These are phyloP conservation scores for Amblyteles armatorius DNA, from an alignment of 2,888 invertebrate species.

Conservation along the genomic window DNA sequence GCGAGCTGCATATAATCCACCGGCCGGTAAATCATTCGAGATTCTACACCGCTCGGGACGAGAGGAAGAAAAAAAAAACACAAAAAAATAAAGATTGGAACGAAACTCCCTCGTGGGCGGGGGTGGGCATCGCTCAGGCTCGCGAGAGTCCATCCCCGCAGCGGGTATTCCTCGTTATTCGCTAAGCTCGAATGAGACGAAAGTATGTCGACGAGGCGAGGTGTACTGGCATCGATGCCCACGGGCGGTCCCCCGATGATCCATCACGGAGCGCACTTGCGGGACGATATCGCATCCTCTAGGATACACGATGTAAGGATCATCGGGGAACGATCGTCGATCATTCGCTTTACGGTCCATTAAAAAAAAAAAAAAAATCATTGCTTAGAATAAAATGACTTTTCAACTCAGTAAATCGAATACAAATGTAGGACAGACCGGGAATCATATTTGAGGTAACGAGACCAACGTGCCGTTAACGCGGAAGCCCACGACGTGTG, in stretches of 20 bases:
- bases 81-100: constrained; percentile 4
- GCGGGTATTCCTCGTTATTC: constrained; percentile 56
- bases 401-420: background rate
- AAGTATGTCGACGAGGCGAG: constrained; percentile 7
- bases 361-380: too few species aligned
- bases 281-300: constrained; percentile 5
- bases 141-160: constrained; percentile 50
- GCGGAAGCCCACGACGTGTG: constrained; percentile 45
- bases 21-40: constrained; percentile 65
- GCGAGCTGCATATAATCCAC: constrained; percentile 17
- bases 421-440: background rate
- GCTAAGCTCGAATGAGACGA: constrained; percentile 38
- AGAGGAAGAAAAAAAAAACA: constrained; percentile 12
- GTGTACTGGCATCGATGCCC: background rate
- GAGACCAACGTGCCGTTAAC: constrained; percentile 54
- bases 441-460: constrained; percentile 16
- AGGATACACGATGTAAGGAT: background rate
- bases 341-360: too few species aligned
- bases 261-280: constrained; percentile 4
- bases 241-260: constrained; percentile 3
- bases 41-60: constrained; percentile 46
- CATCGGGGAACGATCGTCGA: background rate
- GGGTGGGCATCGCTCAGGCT: constrained; percentile 58
- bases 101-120: constrained; percentile 56
- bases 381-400: too few species aligned